Conservation (phyloP, 1,140 invertebrate genomes). For the Drosophila sturtevanti region DNA sequence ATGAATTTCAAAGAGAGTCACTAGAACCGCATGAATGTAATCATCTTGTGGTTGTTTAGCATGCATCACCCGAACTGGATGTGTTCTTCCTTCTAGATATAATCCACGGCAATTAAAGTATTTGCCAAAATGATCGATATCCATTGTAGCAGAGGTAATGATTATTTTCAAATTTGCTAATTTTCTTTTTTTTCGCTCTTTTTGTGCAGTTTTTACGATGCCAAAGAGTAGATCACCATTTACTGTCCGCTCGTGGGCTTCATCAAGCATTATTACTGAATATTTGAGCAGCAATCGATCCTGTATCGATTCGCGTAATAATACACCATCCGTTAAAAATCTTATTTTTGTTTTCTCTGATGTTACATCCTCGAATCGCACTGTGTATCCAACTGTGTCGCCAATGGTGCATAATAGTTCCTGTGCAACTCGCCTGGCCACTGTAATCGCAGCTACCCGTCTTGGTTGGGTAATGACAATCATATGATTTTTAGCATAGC, state of each 20-base stretch:
- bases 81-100: slow-evolving; percentile 95
- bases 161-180: slow-evolving; percentile 88
- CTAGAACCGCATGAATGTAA: slow-evolving; percentile 91
- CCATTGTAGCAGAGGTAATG: slow-evolving; percentile 97
- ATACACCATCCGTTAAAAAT: slow-evolving; percentile 96
- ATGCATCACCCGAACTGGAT: slow-evolving; percentile 92
- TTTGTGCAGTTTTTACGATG: slow-evolving; percentile 91
- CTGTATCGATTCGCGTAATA: slow-evolving; percentile 91
- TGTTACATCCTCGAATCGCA: slow-evolving; percentile 94
- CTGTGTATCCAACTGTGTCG: slow-evolving; percentile 87
- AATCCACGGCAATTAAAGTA: slow-evolving; percentile 95
- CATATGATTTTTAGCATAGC: slow-evolving; percentile 84
- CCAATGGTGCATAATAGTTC: slow-evolving; percentile 88
- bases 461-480: slow-evolving; percentile 95
- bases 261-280: slow-evolving; percentile 95
- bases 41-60: slow-evolving; percentile 90
- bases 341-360: slow-evolving; percentile 89
- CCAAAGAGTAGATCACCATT: slow-evolving; percentile 97
- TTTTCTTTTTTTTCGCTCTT: slow-evolving; percentile 86
- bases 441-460: slow-evolving; percentile 94
- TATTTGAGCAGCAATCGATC: slow-evolving; percentile 89
- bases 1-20: slow-evolving; percentile 96
- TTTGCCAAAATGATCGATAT: slow-evolving; percentile 94
- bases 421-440: slow-evolving; percentile 93
- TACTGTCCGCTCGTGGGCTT: slow-evolving; percentile 98